Percentiles rank a stretch among this genome's conserved stretches.
These are phyloP conservation scores for Penaeus indicus DNA, from an alignment of 1,140 invertebrate species.

Conservation along the genomic window DNA sequence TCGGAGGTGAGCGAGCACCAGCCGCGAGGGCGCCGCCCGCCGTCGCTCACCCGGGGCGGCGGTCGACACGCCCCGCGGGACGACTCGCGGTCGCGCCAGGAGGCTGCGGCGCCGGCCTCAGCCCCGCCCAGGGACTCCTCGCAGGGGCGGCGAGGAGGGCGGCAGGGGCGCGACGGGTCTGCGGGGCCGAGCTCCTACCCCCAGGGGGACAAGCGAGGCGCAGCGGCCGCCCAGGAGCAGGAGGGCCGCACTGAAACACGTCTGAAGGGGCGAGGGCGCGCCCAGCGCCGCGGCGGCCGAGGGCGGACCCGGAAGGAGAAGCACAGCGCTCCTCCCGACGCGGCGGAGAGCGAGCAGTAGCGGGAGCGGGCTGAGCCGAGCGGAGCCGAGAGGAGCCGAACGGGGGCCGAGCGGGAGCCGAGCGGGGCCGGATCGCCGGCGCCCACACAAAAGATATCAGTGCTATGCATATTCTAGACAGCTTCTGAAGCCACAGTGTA, in stretches of 20 bases:
- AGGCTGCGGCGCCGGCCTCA: not conserved
- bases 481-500: constrained; percentile 27
- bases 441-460: constrained; percentile 7
- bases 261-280: constrained; percentile 41
- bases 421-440: not conserved
- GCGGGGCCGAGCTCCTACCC: constrained; percentile 3
- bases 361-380: not conserved
- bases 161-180: constrained; percentile 26
- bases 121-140: constrained; percentile 13
- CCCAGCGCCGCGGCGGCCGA: constrained; percentile 38
- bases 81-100: constrained; percentile 34
- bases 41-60: not conserved
- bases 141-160: constrained; percentile 1
- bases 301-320: constrained; percentile 55
- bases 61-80: constrained; percentile 14
- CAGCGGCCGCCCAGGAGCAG: constrained; percentile 23
- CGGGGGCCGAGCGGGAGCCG: not conserved
- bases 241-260: constrained; percentile 46
- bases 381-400: not conserved
- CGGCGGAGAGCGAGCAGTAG: constrained; percentile 46
- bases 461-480: constrained; percentile 37
- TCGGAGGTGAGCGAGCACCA: not conserved
- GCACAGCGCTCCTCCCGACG: constrained; percentile 26
- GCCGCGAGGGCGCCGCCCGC: constrained; percentile 11
- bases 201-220: constrained; percentile 9